Base-by-base conservation (phyloP, 2,113 vertebrate genomes). In the Stomatorhinus ivindoensis region DNA sequence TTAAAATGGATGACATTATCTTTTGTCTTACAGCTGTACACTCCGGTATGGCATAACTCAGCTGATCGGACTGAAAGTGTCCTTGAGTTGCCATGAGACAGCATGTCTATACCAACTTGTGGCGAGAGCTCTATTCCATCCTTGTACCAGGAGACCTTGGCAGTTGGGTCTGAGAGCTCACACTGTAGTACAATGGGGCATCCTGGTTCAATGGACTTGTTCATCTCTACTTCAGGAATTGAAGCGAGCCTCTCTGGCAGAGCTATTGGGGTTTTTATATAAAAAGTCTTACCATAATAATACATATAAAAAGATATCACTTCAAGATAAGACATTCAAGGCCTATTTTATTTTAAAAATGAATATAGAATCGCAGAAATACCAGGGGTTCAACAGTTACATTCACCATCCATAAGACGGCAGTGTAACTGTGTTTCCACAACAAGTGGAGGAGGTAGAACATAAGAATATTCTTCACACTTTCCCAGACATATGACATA, bases 151-250 rank as follows among this genome's bases (percentile, higher is more conserved):
- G 88, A 90, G 89, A 94, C 93, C 8, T 93, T 91, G 89, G 92
- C 93, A 82, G 91, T 91, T 65, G 95, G 91, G 88, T 96, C 95
- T 93, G 95, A 93, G 89, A 95, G 90, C 92, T 95, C 93, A 92
- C 94, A 96, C 90, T 94, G 90, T 92, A 96, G 93, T 91, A 94
- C 91, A 94, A 96, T 92, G 87, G 88, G 90, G 91, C 93, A 90
- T 73, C 94, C 94, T 89, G 91, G 95, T 92, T 96, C 86, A 82
- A 82, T 87, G 76, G 76, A 27, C 47, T 90, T 88, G 83, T 46
- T 88, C 39, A 46, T 48, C 83, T 90, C 89, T 48, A 31, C 86
- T 55, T 90, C 89, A 35, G 89, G 86, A 55, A 55, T 21, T 42
- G 87, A 31, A 51, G 69, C 19, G 1, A 88, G 88, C 48, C 42